Percentiles rank a stretch among this genome's conserved stretches.
Conservation (phyloP, 2,113 vertebrate species). For the Romanogobio albipinnatus region DNA sequence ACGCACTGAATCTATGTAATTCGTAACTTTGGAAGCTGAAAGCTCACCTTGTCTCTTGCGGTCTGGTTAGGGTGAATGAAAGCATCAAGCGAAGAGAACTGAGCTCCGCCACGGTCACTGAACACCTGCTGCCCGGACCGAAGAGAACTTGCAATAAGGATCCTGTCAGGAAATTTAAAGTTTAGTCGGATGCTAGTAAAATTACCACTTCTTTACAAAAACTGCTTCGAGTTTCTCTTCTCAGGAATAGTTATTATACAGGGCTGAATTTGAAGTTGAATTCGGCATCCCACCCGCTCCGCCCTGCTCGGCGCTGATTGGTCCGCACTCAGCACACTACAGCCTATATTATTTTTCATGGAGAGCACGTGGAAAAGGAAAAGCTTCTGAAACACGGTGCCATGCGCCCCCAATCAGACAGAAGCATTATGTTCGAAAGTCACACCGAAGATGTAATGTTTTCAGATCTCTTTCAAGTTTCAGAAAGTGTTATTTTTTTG, state of each 20-base stretch:
- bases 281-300: conserved; percentile 47
- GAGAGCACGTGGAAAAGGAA: conserved; percentile 45
- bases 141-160: neutral
- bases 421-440: neutral
- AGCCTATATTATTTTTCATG: conserved; percentile 45
- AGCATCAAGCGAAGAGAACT: neutral
- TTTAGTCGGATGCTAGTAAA: neutral
- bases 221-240: neutral
- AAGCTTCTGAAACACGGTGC: conserved; percentile 35
- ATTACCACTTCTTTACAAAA: neutral
- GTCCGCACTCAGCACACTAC: conserved; percentile 13
- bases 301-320: conserved; percentile 53
- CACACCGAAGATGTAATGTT: neutral
- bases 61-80: neutral
- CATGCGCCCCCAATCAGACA: conserved; percentile 55
- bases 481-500: neutral
- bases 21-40: neutral
- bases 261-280: conserved; percentile 49
- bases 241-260: neutral
- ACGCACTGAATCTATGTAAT: neutral
- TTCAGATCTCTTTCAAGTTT: neutral
- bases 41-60: neutral
- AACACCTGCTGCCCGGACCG: conserved; percentile 28
- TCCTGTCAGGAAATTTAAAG: neutral
- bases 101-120: neutral